phyloP scores from a whole-genome alignment of 2,888 invertebrate genomes.

The Muscina levida region DNA sequence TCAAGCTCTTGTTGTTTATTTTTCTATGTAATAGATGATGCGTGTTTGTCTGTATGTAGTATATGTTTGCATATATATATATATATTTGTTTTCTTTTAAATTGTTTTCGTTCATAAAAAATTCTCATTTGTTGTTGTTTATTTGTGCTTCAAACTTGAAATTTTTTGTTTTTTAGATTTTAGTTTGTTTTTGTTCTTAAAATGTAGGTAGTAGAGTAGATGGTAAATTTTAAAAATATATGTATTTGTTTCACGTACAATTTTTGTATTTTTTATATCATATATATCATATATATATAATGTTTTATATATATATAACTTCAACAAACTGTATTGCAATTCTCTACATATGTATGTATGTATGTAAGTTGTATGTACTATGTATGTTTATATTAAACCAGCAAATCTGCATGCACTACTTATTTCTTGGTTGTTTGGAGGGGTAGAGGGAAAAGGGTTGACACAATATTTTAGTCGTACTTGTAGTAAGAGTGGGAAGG shows the following conservation, averaged over 20 bases:
- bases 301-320: slow-evolving; percentile 24
- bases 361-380: slow-evolving; percentile 31
- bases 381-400: neutral
- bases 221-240: neutral
- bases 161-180: slow-evolving; percentile 25
- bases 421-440: too few species aligned
- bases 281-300: slow-evolving; percentile 23
- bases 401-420: slow-evolving; percentile 1
- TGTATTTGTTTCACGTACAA: slow-evolving; percentile 30
- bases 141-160: slow-evolving; percentile 31
- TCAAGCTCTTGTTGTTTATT: neutral
- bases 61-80: slow-evolving; percentile 1
- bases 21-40: neutral
- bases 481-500: too few species aligned
- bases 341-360: slow-evolving; percentile 62
- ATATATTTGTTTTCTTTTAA: slow-evolving; percentile 23
- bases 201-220: slow-evolving; percentile 10
- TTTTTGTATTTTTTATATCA: slow-evolving; percentile 14
- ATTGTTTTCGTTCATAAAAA: slow-evolving; percentile 33
- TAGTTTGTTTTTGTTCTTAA: slow-evolving; percentile 21
- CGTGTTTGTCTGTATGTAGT: slow-evolving; percentile 1
- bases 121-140: slow-evolving; percentile 12
- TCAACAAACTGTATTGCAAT: slow-evolving; percentile 56
- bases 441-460: too few species aligned
- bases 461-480: too few species aligned